Evolutionary conservation across 1,140 invertebrate genomes (phyloP).

Genomic region (Epicauta chinensis): DNA sequence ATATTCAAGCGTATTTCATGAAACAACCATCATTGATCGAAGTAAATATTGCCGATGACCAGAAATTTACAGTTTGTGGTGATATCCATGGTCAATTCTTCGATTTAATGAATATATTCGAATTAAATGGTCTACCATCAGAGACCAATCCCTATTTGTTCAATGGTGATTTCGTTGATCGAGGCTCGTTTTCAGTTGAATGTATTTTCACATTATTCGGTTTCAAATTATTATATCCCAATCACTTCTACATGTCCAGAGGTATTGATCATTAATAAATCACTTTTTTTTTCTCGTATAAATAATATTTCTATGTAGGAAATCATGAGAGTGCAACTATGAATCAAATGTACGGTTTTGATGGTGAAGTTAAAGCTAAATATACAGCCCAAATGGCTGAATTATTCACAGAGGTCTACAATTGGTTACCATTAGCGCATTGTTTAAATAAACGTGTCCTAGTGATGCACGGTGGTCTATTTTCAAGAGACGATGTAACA

Average conservation of each 20-base stretch:
- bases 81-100: slow-evolving; percentile 99
- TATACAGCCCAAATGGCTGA: slow-evolving; percentile 92
- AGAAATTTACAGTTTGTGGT: slow-evolving; percentile 99
- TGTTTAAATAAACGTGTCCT: slow-evolving; percentile 89
- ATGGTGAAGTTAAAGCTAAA: slow-evolving; percentile 95
- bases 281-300: background rate
- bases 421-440: slow-evolving; percentile 93
- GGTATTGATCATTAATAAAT: slow-evolving; percentile 51
- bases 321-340: slow-evolving; percentile 98
- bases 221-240: slow-evolving; percentile 94
- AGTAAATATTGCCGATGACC: slow-evolving; percentile 75
- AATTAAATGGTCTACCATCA: slow-evolving; percentile 93
- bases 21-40: slow-evolving; percentile 84
- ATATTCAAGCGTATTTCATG: slow-evolving; percentile 81
- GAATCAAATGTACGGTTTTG: slow-evolving; percentile 99
- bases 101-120: slow-evolving; percentile 97
- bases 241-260: slow-evolving; percentile 97
- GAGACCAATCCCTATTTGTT: slow-evolving; percentile 95
- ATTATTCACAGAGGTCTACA: slow-evolving; percentile 97
- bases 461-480: slow-evolving; percentile 94
- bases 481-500: slow-evolving; percentile 83
- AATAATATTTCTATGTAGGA: slow-evolving; percentile 52
- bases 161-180: slow-evolving; percentile 98
- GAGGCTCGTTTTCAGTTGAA: slow-evolving; percentile 98
- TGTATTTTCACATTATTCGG: slow-evolving; percentile 98